Evolutionary conservation across 2,797 vertebrate genomes (phyloP), one percentile per base, ranked within the genome.

Genomic region (Manis javanica): DNA sequence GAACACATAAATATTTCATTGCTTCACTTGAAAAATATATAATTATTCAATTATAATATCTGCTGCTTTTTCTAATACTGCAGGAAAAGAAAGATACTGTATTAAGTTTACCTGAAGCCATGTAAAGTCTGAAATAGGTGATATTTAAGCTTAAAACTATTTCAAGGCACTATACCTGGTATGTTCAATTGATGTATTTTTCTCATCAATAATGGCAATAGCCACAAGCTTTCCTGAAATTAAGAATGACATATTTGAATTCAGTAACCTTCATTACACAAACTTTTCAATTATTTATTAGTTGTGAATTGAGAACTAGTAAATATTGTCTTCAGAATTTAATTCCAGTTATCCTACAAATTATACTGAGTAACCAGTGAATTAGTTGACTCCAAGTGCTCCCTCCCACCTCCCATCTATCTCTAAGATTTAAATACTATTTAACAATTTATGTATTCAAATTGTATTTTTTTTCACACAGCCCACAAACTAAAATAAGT

Each of bases 181-280:
- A 96, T 99, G 99, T 91, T 99, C 99, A 96, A 99, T 98, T 91
- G 99, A 99, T 97, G 98, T 98, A 97, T 99, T 99, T 98, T 99
- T 99, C 98, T 99, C 99, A 97, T 99, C 99, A 97, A 99, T 99
- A 97, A 99, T 98, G 90, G 99, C 99, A 87, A 99, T 99, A 95
- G 99, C 99, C 97, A 99, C 99, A 98, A 99, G 98, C 98, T 99
- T 99, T 98, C 99, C 99, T 99, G 98, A 97, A 98, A 98, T 59
- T 91, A 97, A 69, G 77, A 98, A 98, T 39, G 91, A 97, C 83
- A 97, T 15, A 84, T 31, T 72, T 97, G 68, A 96, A 95, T 93
- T 93, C 63, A 97, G 49, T 42, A 94, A 39, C 49, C n/a, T 49
- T 93, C 34, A 57, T 39, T 51, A 91, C 7, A 63, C 6, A 92